Percentiles rank a stretch among this genome's conserved stretches.
phyloP scores from a whole-genome alignment of 1,140 invertebrate genomes.

The Heliconius himera region DNA sequence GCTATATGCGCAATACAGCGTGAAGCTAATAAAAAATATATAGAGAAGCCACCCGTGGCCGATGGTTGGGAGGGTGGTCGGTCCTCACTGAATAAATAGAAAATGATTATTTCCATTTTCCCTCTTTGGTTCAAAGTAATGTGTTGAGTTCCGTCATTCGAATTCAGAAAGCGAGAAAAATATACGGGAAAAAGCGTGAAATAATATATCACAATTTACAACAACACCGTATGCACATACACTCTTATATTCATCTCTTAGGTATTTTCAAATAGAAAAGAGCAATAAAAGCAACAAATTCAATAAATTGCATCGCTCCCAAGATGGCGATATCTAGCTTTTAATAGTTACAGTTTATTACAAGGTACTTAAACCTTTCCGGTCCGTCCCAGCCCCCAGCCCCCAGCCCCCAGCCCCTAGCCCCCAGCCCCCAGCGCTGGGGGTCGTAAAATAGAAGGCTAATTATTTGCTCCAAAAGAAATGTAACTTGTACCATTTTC shows the following conservation, averaged over 20 bases:
- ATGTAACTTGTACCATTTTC: not conserved
- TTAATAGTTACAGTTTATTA: slow-evolving; percentile 34
- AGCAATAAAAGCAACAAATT: slow-evolving; percentile 30
- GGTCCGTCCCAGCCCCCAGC: slow-evolving; percentile 12
- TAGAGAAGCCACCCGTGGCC: too few species aligned
- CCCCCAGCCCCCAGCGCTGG: slow-evolving; percentile 13
- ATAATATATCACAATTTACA: too few species aligned
- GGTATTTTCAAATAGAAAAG: slow-evolving; percentile 4
- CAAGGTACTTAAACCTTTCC: slow-evolving; percentile 30
- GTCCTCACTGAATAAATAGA: too few species aligned
- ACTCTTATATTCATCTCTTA: not conserved
- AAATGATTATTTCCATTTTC: too few species aligned
- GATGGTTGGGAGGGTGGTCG: too few species aligned
- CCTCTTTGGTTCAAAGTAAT: too few species aligned
- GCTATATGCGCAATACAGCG: too few species aligned
- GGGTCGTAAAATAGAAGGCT: slow-evolving; percentile 22
- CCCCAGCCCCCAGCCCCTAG: too few species aligned
- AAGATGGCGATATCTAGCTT: slow-evolving; percentile 28
- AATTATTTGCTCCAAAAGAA: slow-evolving; percentile 18
- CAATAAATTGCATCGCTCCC: slow-evolving; percentile 25
- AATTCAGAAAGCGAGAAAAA: too few species aligned
- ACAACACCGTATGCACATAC: not conserved
- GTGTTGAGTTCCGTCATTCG: too few species aligned
- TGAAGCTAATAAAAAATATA: too few species aligned
- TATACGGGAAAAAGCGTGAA: too few species aligned